Conservation (phyloP, 2,888 invertebrate species). For the Drosophila antonietae region DNA sequence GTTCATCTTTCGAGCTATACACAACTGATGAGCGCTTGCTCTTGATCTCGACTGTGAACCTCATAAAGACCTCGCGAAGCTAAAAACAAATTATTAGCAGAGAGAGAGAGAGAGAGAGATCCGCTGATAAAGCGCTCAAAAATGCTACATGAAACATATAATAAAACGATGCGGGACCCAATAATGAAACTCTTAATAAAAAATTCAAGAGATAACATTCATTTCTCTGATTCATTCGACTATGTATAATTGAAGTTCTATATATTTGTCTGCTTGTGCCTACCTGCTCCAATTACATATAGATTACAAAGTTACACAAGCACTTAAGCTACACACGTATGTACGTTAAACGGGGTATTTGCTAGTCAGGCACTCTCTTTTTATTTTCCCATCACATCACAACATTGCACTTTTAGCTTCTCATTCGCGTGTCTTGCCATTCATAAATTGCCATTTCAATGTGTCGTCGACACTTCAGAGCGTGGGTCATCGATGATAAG, state of each 20-base stretch:
- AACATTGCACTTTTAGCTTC: background rate
- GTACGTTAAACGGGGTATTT: background rate
- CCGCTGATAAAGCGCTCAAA: background rate
- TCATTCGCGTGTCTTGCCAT: conserved; percentile 27
- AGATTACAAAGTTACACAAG: background rate
- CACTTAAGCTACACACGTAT: background rate
- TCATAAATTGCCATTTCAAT: conserved; percentile 41
- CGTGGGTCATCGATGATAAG: conserved; percentile 74
- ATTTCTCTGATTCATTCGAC: background rate
- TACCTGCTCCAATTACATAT: background rate
- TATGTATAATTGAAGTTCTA: background rate
- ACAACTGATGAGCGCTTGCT: conserved; percentile 24
- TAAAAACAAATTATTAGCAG: background rate
- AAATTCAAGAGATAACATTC: conserved; percentile 2
- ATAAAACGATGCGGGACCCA: background rate
- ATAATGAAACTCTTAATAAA: background rate
- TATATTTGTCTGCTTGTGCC: background rate
- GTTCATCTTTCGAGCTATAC: conserved; percentile 30
- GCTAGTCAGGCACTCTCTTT: background rate
- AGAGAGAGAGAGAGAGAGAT: background rate
- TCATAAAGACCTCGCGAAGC: background rate
- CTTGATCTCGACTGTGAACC: conserved; percentile 8
- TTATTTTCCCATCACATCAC: background rate
- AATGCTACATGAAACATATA: background rate
- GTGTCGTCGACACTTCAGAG: conserved; percentile 38